Evolutionary conservation across 1,140 invertebrate species (phyloP), one percentile per base, ranked within the genome.

Genomic region (Dolichoris vasculosae): DNA sequence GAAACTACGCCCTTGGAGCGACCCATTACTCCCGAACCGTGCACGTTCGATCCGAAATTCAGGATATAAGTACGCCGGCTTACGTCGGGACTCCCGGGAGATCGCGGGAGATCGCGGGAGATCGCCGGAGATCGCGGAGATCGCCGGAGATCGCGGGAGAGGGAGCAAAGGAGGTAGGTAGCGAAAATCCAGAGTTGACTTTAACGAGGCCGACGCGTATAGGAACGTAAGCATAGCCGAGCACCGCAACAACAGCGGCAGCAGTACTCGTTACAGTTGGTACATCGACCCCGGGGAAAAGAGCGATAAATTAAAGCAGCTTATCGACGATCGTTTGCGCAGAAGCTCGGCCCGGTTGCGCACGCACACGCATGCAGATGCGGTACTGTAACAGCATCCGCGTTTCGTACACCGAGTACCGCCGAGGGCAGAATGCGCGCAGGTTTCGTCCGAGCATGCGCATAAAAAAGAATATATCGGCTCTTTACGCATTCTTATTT

Each of bases 281-380:
- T 89, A 89, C 91, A 89, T 90, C 88, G 89, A 91, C 91, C 90
- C 79, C 84, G 86, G 84, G 86, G 40, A 89, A 91, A 91, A 90
- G 71, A 84, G 88, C 89, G 89, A 92, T 92, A 92, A 92, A 92
- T 92, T 92, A 91, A 88, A 83, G 43, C 87, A 90, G 85, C 90
- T 92, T 93, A 93, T 92, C 92, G 89, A 63, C 82, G 86, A 92
- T 92, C 92, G 88, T 90, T 88, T 83, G 88, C 87, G 88, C 89
- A 88, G 88, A 90, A 90, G 89, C 90, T 91, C 81, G 83, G 32
- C 86, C 84, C 82, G 64, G 63, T 73, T 40, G n/a, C 77, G 20
- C 46, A 83, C 30, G 55, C 51, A 40, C 35, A 46, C 75, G 80
- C 83, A 88, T 88, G 87, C 87, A 88, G 87, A 89, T 88, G 87